Percentiles rank a stretch among this genome's conserved stretches.
phyloP scores from a whole-genome alignment of 2,888 invertebrate genomes.

The Trachelus iudaicus region DNA sequence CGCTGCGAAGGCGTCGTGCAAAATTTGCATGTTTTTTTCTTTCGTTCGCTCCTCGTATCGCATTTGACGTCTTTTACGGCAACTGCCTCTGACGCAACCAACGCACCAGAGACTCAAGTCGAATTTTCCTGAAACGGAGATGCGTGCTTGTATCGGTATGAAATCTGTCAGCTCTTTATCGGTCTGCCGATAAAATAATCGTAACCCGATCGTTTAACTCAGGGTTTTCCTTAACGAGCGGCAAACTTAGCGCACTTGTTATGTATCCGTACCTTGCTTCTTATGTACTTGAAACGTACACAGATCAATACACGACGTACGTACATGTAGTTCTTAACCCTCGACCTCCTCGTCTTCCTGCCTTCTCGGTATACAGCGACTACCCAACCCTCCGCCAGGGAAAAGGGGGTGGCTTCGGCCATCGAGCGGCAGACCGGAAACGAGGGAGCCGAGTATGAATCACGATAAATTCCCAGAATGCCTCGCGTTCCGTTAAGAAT shows the following conservation, averaged over 20 bases:
- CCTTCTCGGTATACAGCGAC: background rate
- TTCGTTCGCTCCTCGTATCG: background rate
- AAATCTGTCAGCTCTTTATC: background rate
- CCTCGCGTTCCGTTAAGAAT: slow-evolving; percentile 8
- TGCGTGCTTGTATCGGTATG: background rate
- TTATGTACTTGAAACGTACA: background rate
- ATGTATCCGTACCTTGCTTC: background rate
- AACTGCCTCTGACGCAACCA: background rate
- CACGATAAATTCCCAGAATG: slow-evolving; percentile 18
- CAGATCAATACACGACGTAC: background rate
- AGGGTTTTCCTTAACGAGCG: background rate
- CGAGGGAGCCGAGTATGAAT: slow-evolving; percentile 26
- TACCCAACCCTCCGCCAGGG: background rate
- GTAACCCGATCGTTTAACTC: background rate
- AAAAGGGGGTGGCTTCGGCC: background rate
- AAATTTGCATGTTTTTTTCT: background rate
- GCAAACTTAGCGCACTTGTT: background rate
- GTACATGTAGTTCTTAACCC: background rate
- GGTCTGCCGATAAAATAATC: background rate
- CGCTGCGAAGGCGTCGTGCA: background rate
- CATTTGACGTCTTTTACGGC: background rate
- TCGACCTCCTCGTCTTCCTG: background rate
- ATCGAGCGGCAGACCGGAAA: slow-evolving; percentile 18
- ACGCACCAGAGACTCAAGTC: background rate
- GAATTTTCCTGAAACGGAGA: background rate